Base-by-base conservation (phyloP, 1,140 invertebrate genomes). In the Diachasmimorpha longicaudata region DNA sequence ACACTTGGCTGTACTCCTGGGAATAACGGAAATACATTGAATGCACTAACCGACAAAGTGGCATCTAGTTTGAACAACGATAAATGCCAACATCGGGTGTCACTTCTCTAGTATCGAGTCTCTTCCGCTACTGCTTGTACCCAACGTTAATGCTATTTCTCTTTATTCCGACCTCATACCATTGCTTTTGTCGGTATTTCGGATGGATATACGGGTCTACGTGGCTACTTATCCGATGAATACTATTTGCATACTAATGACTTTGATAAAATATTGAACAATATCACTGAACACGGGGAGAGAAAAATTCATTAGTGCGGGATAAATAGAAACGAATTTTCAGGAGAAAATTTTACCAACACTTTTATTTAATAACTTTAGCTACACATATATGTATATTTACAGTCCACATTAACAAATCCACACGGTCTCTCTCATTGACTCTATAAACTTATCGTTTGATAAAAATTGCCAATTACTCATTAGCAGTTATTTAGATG, bases 11-110 rank as follows among this genome's bases (percentile, higher is more conserved):
- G 23, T 63, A 63, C 19, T 31, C 58, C 10, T 44, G 69, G 69
- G 69, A 70, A 48, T 70, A 70, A 44, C 68, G 68, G 68, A 70
- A 70, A 70, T 70, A 19, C 69, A 48, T 70, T 46, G 69, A 48
- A 48, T 48, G 42, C 46, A 44, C 13, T 16, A 46, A 19, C 42
- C 69, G 46, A 70, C 42, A 25, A 46, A 70, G 44, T 70, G 19
- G 16, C 39, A 21, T 70, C n/a, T 48, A 70, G 69, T 48, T 70
- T 70, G 69, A 44, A 70, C 39, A 70, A 70, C 69, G 69, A 70
- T 70, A 70, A 70, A 48, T 13, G 42, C 42, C 14, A 70, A 42
- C 37, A 42, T 19, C 46, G 39, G 21, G 42, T 70, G 58, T 63
- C 58, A 63, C 58, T 52, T 63, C 21, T 25, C 19, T 6, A 25